Evolutionary conservation across 1,140 invertebrate species (phyloP).

Genomic region (Drosophila mayri): DNA sequence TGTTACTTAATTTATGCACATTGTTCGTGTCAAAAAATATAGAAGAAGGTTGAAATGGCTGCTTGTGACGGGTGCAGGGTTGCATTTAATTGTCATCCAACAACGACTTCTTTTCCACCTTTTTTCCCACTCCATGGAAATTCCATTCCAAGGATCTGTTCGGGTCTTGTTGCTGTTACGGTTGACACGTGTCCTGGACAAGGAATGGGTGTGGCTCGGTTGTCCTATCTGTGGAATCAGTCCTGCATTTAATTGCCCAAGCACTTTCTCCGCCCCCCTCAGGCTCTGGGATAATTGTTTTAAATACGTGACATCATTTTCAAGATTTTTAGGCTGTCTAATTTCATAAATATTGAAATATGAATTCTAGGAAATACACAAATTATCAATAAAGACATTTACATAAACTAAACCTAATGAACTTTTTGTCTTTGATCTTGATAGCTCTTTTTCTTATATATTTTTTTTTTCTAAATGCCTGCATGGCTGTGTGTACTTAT

Average conservation of each 20-base stretch:
- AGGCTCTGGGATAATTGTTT: constrained; percentile 35
- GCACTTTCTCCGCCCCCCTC: constrained; percentile 8
- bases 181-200: constrained; percentile 49
- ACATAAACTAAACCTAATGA: not conserved
- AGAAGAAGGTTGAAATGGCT: not conserved
- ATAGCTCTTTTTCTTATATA: not conserved
- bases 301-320: constrained; percentile 3
- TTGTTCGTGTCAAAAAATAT: constrained; percentile 6
- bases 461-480: not conserved
- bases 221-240: constrained; percentile 52
- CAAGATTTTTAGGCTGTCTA: not conserved
- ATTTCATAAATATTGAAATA: not conserved
- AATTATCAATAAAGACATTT: not conserved
- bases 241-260: constrained; percentile 69
- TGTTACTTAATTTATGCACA: constrained; percentile 40
- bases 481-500: constrained; percentile 15
- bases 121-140: not conserved
- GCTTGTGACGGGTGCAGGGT: constrained; percentile 19
- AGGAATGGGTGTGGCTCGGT: constrained; percentile 15
- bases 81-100: constrained; percentile 40
- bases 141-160: not conserved
- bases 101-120: not conserved
- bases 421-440: constrained; percentile 4
- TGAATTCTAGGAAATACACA: too few species aligned
- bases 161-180: constrained; percentile 30